Evolutionary conservation across 2,888 invertebrate species (phyloP), one percentile per base, ranked within the genome.

Genomic region (Timema cristinae): DNA sequence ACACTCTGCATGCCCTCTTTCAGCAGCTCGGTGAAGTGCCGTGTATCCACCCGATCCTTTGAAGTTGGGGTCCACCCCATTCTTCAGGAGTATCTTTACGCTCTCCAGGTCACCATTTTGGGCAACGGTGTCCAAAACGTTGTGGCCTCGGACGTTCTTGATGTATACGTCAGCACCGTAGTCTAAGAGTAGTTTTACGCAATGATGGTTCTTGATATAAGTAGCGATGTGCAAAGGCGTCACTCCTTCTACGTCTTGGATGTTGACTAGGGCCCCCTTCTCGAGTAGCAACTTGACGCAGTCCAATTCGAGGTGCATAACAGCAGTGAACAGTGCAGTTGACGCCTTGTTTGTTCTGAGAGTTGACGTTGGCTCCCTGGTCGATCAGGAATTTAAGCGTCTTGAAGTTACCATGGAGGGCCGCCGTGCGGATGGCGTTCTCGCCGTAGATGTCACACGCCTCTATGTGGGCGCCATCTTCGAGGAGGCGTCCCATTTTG

Each of bases 21-120:
- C 49, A 16, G 67, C 67, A 16, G 67, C 67, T 8, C 67, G 67
- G 67, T 67, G 67, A 48, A 67, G 67, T 49, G 67, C 49, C 7
- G 67, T 67, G 63, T 32, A 15, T 1, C 63, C 63, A 11, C 63
- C 63, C 5, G 63, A 63, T 11, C 63, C 56, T 77, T 84, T 68
- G 15, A 48, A 63, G 49, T 72, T 50, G 5, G 70, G 16, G 15
- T 70, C 70, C 7, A 70, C 70, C 9, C 67, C 70, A n/a, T 66
- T 11, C 47, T 70, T 56, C 8, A 73, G 47, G 56, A 73, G 69
- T 7, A 66, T 15, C 13, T 48, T 50, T 0, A 73, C 49, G 13
- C 50, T 15, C 15, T 16, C 50, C 16, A 70, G 54, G 49, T 70
- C 54, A 0, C 68, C 67, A 0, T 48, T 59, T 49, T 54, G 56